phyloP scores from a whole-genome alignment of 2,797 vertebrate genomes.

The Mallotus villosus region DNA sequence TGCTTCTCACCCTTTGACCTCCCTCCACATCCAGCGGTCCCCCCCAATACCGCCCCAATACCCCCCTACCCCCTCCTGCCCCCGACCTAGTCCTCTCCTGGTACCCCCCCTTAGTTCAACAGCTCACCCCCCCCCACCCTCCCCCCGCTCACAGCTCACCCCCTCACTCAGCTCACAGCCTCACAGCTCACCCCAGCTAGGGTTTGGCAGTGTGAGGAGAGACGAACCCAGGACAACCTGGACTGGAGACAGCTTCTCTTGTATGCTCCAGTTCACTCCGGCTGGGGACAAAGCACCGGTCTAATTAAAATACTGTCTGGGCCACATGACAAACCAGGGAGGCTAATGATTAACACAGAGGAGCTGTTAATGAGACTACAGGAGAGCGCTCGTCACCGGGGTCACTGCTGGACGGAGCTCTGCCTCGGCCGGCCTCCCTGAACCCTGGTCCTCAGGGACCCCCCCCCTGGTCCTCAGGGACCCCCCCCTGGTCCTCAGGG shows the following conservation, averaged over 20 bases:
- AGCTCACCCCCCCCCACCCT: slow-evolving; percentile 30
- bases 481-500: too few relatives aligned
- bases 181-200: slow-evolving; percentile 38
- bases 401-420: too few relatives aligned
- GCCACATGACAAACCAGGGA: slow-evolving; percentile 60
- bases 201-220: slow-evolving; percentile 60
- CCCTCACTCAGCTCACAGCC: too few relatives aligned
- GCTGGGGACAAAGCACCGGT: slow-evolving; percentile 64
- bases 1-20: slow-evolving; percentile 49
- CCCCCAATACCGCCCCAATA: slow-evolving; percentile 4
- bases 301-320: slow-evolving; percentile 73
- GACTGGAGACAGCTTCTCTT: slow-evolving; percentile 42
- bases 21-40: slow-evolving; percentile 8
- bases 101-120: too few relatives aligned
- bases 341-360: slow-evolving; percentile 68
- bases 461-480: too few relatives aligned
- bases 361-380: slow-evolving; percentile 44
- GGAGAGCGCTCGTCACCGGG: too few relatives aligned
- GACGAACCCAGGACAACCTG: slow-evolving; percentile 47
- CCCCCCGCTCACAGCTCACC: slow-evolving; percentile 37
- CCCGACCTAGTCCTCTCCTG: slow-evolving; percentile 25
- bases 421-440: too few relatives aligned
- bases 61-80: background rate
- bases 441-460: too few relatives aligned
- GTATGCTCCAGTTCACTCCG: slow-evolving; percentile 68